phyloP scores from a whole-genome alignment of 2,113 vertebrate species.

The Hippocampus zosterae region DNA sequence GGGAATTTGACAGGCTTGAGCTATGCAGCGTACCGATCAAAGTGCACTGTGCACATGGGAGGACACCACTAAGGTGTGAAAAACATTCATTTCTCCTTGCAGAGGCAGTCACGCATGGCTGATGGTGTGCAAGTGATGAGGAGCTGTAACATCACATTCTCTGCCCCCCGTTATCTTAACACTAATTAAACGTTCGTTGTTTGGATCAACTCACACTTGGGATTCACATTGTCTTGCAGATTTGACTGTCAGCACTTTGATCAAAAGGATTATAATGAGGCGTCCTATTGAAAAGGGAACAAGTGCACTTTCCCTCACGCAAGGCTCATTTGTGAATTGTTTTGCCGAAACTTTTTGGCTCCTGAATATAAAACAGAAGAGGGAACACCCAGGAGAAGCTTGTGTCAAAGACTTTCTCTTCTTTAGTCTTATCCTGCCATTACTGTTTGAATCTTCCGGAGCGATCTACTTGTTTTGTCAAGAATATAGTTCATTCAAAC shows the following conservation, averaged over 20 bases:
- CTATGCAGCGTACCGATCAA: conserved; percentile 10
- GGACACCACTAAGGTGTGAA: conserved; percentile 23
- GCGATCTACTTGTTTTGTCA: background rate
- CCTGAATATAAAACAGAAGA: conserved; percentile 26
- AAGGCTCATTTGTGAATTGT: conserved; percentile 47
- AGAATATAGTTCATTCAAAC: background rate
- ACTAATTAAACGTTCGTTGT: conserved; percentile 59
- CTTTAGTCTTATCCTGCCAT: background rate
- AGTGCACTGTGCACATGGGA: conserved; percentile 8
- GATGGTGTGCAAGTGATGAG: conserved; percentile 22
- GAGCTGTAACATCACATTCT: conserved; percentile 13
- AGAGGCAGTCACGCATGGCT: conserved; percentile 24
- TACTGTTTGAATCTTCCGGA: background rate
- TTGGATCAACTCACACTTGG: conserved; percentile 49
- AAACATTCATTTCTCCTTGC: conserved; percentile 31
- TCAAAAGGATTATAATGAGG: conserved; percentile 53
- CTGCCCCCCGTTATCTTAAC: conserved; percentile 36
- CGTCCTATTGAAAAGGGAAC: conserved; percentile 44
- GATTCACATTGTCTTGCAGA: conserved; percentile 44
- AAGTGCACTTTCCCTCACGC: conserved; percentile 16
- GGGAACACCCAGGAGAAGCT: conserved; percentile 9
- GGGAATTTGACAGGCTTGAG: conserved; percentile 13
- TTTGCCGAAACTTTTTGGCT: conserved; percentile 34
- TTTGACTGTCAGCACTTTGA: conserved; percentile 55
- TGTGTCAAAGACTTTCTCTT: conserved; percentile 12